These are phyloP conservation scores for Pelecanoides urinatrix DNA, from an alignment of 2,113 vertebrate genomes.

Conservation along the genomic window DNA sequence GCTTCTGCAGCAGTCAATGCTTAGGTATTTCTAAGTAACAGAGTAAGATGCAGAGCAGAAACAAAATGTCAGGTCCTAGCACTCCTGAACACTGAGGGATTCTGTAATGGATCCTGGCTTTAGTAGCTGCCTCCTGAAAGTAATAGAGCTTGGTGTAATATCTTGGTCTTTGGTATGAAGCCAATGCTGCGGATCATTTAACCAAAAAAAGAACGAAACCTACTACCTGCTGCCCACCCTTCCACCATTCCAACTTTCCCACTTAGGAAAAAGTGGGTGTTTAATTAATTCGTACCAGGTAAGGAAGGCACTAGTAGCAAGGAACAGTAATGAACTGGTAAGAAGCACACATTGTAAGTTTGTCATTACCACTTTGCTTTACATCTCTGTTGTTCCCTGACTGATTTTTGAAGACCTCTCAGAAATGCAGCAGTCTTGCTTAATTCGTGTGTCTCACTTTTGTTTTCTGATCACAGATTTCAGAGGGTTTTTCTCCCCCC, in stretches of 20 bases:
- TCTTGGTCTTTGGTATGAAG: not conserved
- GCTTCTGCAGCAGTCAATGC: not conserved
- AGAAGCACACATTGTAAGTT: not conserved
- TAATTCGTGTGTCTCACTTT: not conserved
- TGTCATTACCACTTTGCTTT: not conserved
- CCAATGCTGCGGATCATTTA: not conserved
- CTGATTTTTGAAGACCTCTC: not conserved
- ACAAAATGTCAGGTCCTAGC: not conserved
- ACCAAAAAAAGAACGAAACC: not conserved
- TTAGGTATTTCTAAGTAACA: not conserved
- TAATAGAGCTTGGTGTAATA: not conserved
- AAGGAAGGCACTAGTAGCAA: not conserved
- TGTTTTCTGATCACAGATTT: not conserved
- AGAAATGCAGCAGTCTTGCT: not conserved
- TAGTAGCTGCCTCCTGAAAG: not conserved
- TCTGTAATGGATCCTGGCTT: not conserved
- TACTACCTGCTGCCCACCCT: not conserved
- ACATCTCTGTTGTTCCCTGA: not conserved
- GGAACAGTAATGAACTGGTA: not conserved
- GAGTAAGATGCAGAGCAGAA: not conserved
- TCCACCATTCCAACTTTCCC: too few species aligned
- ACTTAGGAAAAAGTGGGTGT: not conserved
- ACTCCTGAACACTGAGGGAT: not conserved
- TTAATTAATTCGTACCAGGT: not conserved
- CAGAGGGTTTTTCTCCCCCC: accelerated